phyloP scores from a whole-genome alignment of 2,113 vertebrate species.

The Raphicerus campestris region DNA sequence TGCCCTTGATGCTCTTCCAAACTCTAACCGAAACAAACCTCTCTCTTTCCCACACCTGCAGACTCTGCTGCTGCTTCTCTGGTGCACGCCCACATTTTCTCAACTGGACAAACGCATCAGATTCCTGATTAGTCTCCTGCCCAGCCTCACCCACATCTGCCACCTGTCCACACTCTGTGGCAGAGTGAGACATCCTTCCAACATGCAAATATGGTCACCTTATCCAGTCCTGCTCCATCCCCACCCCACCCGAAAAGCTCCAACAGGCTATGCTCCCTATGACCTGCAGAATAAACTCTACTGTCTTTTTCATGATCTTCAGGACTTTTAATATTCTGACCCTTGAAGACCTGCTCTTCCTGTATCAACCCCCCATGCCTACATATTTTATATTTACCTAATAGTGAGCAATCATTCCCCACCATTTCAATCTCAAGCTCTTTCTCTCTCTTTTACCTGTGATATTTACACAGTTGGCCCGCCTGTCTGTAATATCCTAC shows the following conservation, averaged over 20 bases:
- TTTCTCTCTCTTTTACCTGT: neutral
- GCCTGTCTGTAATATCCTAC: neutral
- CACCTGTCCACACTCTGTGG: neutral
- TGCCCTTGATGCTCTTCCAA: neutral
- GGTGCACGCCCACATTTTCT: neutral
- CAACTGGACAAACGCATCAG: neutral
- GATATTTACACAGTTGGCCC: neutral
- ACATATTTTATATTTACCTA: neutral
- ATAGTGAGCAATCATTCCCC: neutral
- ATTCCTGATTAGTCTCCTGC: neutral
- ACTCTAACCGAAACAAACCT: neutral
- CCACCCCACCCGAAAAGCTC: neutral
- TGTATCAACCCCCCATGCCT: neutral
- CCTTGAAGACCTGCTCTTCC: neutral
- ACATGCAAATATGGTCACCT: neutral
- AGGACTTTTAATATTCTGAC: neutral
- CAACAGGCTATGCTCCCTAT: neutral
- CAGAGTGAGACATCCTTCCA: neutral
- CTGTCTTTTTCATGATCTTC: neutral
- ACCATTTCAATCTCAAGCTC: neutral
- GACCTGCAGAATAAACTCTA: neutral
- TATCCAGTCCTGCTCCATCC: neutral
- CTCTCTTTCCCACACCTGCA: neutral
- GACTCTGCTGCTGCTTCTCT: neutral
- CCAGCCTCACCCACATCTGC: neutral